Conservation (phyloP, 2,797 vertebrate species). For the Toxotes lorentzi region DNA sequence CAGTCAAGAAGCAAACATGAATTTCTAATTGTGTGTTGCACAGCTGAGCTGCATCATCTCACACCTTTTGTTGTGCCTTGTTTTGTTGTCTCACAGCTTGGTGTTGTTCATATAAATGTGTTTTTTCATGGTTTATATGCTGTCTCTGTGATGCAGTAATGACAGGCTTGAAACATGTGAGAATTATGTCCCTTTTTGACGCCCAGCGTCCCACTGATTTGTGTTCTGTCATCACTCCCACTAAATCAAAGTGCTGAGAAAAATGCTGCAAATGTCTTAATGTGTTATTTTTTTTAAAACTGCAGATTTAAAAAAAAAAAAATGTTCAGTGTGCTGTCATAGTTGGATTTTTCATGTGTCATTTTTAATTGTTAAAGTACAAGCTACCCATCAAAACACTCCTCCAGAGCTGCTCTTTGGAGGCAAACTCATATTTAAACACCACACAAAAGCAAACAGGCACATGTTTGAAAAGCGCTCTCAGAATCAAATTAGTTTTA, state of each 20-base stretch:
- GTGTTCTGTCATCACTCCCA: background rate
- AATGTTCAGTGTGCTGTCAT: conserved; percentile 21
- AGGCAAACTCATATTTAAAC: background rate
- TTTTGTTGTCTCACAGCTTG: background rate
- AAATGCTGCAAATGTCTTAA: background rate
- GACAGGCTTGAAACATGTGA: background rate
- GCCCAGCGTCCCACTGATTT: background rate
- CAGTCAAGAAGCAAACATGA: background rate
- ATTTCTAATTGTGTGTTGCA: background rate
- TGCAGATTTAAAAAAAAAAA: too few species aligned
- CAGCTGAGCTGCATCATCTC: background rate
- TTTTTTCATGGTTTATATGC: background rate
- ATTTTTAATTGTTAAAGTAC: conserved; percentile 3
- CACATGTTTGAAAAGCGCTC: background rate
- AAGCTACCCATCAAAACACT: conserved; percentile 26
- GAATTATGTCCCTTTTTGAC: background rate
- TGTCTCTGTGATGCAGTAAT: background rate
- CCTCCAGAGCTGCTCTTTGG: background rate
- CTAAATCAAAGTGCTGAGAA: conserved; percentile 7
- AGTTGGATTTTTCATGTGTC: background rate
- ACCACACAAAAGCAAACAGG: background rate
- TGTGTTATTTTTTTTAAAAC: background rate
- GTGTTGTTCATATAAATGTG: background rate
- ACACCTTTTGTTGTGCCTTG: background rate
- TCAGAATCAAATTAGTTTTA: background rate